phyloP scores from a whole-genome alignment of 2,888 invertebrate species.

The Timandra comae region DNA sequence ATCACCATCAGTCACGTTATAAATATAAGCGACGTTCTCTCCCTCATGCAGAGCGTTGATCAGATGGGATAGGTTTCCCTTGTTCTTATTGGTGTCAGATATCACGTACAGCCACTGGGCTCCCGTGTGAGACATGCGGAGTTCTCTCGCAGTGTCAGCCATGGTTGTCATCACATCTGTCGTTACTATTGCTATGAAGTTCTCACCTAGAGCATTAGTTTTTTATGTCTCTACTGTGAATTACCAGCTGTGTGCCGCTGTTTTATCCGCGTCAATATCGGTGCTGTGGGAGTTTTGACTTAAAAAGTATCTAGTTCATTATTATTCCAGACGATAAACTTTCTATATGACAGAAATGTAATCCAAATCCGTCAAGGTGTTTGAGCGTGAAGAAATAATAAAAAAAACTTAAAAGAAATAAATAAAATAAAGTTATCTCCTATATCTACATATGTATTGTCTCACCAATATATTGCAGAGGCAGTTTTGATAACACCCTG shows the following conservation, averaged over 20 bases:
- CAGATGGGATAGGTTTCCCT: constrained; percentile 73
- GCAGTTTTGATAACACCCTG: constrained; percentile 61
- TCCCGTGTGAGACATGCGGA: constrained; percentile 81
- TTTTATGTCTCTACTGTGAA: too few relatives aligned
- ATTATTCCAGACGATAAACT: too few relatives aligned
- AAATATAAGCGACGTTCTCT: constrained; percentile 87
- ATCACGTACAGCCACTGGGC: constrained; percentile 91
- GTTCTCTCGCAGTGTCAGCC: constrained; percentile 81
- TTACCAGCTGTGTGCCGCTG: too few relatives aligned
- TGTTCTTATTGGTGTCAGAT: constrained; percentile 73
- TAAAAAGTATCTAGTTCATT: too few relatives aligned
- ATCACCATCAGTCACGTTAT: constrained; percentile 78
- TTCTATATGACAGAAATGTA: too few relatives aligned
- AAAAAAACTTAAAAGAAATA: too few relatives aligned
- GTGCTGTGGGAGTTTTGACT: too few relatives aligned
- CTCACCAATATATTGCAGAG: constrained; percentile 66
- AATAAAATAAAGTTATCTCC: too few relatives aligned
- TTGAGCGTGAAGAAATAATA: too few relatives aligned
- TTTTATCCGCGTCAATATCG: too few relatives aligned
- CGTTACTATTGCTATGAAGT: constrained; percentile 80
- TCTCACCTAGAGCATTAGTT: constrained; percentile 68
- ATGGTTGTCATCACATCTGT: constrained; percentile 78
- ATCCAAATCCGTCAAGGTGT: too few relatives aligned
- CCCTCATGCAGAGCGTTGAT: constrained; percentile 82
- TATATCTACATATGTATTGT: too few relatives aligned